Conservation (phyloP, 1,140 invertebrate species). For the Drosophila oshimai region DNA sequence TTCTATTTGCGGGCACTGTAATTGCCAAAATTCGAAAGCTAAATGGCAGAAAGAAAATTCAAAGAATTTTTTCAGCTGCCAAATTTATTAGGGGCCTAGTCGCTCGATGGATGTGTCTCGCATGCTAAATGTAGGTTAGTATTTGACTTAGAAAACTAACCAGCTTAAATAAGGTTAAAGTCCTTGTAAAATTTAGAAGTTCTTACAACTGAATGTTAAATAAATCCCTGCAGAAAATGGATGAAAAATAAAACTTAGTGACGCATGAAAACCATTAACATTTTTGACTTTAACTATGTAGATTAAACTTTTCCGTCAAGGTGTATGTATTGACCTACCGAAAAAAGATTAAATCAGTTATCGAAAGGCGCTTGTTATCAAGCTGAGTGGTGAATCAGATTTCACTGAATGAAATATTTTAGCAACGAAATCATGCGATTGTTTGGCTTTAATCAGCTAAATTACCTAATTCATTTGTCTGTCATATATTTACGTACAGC, state of each 20-base stretch:
- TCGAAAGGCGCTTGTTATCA: not conserved
- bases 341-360: conserved; percentile 13
- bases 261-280: not conserved
- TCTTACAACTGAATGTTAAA: too few relatives aligned
- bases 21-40: conserved; percentile 30
- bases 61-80: not conserved
- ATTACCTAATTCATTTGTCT: not conserved
- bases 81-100: not conserved
- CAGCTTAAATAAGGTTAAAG: too few relatives aligned
- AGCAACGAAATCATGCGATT: not conserved
- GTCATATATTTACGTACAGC: not conserved
- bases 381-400: not conserved
- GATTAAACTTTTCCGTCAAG: conserved; percentile 11
- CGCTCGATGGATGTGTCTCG: not conserved
- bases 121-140: not conserved
- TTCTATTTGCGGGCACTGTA: conserved; percentile 9
- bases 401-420: conserved; percentile 6
- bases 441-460: not conserved
- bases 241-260: too few relatives aligned
- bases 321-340: not conserved
- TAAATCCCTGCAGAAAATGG: too few relatives aligned
- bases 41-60: not conserved
- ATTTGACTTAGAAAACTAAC: too few relatives aligned
- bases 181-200: too few relatives aligned
- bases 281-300: not conserved